phyloP scores from a whole-genome alignment of 1,140 invertebrate species.

The Orchestia grillus region DNA sequence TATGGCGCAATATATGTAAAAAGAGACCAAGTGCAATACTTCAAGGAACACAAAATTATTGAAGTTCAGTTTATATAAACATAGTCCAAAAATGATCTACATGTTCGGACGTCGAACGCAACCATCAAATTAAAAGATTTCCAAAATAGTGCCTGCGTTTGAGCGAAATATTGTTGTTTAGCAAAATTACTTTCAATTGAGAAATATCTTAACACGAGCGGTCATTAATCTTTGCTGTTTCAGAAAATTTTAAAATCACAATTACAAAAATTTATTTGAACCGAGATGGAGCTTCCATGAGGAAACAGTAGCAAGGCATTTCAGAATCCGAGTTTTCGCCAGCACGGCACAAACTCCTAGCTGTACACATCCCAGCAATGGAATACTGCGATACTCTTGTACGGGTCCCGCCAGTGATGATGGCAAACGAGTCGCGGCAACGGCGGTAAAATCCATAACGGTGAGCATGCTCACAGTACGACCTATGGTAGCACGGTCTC shows the following conservation, averaged over 20 bases:
- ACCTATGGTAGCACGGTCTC: neutral
- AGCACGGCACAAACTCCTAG: neutral
- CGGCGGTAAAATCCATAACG: neutral
- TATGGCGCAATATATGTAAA: no score
- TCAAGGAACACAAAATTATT: no score
- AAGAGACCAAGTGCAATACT: no score
- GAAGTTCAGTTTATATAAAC: no score
- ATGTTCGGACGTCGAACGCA: no score
- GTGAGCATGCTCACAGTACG: neutral
- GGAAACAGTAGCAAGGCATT: neutral
- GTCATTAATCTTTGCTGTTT: neutral
- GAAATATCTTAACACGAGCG: no score
- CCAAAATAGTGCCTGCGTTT: no score
- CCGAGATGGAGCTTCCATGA: neutral
- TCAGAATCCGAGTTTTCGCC: neutral
- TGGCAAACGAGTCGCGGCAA: neutral
- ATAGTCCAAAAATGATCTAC: no score
- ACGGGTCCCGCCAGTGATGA: neutral
- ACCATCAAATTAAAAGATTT: no score
- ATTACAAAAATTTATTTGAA: neutral
- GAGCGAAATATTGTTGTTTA: no score
- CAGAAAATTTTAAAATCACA: neutral
- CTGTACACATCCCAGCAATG: neutral
- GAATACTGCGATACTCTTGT: neutral
- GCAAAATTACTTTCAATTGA: no score